These are phyloP conservation scores for Diorhabda sublineata DNA, from an alignment of 1,140 invertebrate species.

Conservation along the genomic window DNA sequence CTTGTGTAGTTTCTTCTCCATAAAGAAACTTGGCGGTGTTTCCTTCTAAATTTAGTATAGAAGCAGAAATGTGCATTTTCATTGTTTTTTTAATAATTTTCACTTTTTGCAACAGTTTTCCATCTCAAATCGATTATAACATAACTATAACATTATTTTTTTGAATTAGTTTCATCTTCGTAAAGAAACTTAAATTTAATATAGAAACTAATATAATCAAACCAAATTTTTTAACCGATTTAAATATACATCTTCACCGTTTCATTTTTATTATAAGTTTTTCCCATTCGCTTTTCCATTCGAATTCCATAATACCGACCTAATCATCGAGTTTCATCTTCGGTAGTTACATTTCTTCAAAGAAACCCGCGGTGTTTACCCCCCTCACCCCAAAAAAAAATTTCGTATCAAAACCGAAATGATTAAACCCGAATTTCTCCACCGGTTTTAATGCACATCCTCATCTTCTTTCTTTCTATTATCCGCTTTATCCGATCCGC, in stretches of 20 bases:
- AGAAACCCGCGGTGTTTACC: slow-evolving; percentile 41
- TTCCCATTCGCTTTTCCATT: slow-evolving; percentile 46
- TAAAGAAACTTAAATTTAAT: no score
- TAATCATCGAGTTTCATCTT: slow-evolving; percentile 39
- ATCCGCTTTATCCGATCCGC: slow-evolving; percentile 44
- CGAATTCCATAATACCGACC: slow-evolving; percentile 45
- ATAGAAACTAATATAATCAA: no score
- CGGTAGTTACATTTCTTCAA: slow-evolving; percentile 40
- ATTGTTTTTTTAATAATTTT: no score
- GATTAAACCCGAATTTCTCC: slow-evolving; percentile 9
- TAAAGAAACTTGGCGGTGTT: neutral
- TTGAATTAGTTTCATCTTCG: no score
- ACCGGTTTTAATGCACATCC: slow-evolving; percentile 26
- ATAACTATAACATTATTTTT: no score
- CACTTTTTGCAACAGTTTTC: no score
- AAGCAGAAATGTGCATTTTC: neutral
- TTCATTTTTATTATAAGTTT: slow-evolving; percentile 16
- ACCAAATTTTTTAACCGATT: no score
- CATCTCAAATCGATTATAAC: no score
- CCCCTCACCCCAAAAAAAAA: slow-evolving; percentile 31
- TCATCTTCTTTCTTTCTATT: slow-evolving; percentile 9
- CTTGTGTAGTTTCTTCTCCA: neutral
- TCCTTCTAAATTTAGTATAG: neutral
- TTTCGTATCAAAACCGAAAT: slow-evolving; percentile 47
- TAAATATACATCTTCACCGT: no score